Evolutionary conservation across 2,113 vertebrate species (phyloP).

Genomic region (Hylia prasina): DNA sequence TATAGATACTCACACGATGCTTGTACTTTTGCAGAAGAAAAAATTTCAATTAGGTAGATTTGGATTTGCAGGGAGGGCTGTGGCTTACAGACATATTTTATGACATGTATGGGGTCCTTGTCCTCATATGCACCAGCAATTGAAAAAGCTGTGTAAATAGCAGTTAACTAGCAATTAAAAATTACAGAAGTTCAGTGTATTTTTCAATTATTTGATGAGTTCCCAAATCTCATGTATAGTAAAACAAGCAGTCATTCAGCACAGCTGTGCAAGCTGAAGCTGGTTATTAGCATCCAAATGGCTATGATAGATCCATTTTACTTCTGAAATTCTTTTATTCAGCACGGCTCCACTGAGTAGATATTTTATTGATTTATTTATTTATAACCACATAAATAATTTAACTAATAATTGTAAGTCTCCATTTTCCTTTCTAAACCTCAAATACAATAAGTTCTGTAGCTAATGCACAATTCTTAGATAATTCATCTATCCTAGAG

Average conservation of each 20-base stretch:
- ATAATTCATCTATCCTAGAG: not conserved
- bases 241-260: not conserved
- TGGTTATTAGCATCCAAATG: not conserved
- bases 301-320: not conserved
- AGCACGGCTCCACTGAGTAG: not conserved
- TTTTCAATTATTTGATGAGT: not conserved
- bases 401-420: conserved; percentile 6
- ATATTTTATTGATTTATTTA: conserved; percentile 22
- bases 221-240: not conserved
- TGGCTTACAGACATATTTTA: not conserved
- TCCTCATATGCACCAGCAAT: not conserved
- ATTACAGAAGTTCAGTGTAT: not conserved
- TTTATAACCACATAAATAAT: conserved; percentile 49
- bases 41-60: not conserved
- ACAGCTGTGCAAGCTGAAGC: not conserved
- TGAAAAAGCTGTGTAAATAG: not conserved
- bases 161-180: conserved; percentile 4
- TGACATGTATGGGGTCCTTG: not conserved
- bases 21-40: not conserved
- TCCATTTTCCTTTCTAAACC: conserved; percentile 3
- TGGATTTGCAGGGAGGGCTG: not conserved
- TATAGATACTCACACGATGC: not conserved
- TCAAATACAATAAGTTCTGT: not conserved
- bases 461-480: not conserved
- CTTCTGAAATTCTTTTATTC: conserved; percentile 1